Percentiles rank a stretch among this genome's conserved stretches.
Evolutionary conservation across 2,888 invertebrate species (phyloP).

Genomic region (Elysia crispata): DNA sequence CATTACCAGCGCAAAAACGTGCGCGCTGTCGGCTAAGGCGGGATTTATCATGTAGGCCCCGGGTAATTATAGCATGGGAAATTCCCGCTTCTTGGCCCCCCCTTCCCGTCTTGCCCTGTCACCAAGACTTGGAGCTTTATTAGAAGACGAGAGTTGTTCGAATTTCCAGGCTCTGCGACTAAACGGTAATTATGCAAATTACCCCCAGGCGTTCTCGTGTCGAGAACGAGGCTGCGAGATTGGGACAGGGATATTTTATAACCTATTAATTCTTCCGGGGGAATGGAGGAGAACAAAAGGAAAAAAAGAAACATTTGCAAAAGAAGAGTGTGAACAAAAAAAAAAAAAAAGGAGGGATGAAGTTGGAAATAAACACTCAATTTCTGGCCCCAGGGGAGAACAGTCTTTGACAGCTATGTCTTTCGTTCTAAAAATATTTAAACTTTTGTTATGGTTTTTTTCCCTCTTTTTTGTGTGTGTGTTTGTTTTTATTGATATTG

Average conservation of each 20-base stretch:
- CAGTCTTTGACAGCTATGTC: no score
- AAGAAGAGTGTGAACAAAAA: conserved; percentile 18
- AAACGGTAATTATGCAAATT: conserved; percentile 54
- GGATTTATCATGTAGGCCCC: conserved; percentile 51
- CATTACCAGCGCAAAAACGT: conserved; percentile 41
- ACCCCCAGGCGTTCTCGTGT: conserved; percentile 33
- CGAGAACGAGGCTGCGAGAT: conserved; percentile 31
- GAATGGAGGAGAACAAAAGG: neutral
- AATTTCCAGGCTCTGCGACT: conserved; percentile 21
- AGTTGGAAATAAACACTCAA: neutral
- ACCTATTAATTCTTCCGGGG: conserved; percentile 19
- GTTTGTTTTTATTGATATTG: no score
- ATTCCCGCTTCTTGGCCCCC: conserved; percentile 9
- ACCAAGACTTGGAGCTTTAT: conserved; percentile 43
- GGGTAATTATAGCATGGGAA: conserved; percentile 51
- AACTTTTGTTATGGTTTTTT: no score
- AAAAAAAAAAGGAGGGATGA: conserved; percentile 23
- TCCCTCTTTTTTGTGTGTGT: no score
- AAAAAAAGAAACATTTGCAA: conserved; percentile 23
- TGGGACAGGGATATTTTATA: conserved; percentile 33
- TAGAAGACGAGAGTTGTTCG: conserved; percentile 42
- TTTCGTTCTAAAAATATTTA: no score
- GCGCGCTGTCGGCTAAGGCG: conserved; percentile 32
- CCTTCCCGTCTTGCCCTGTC: no score
- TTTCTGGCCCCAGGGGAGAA: no score